phyloP scores from a whole-genome alignment of 1,140 invertebrate species.

The Phymorhynchus buccinoides region DNA sequence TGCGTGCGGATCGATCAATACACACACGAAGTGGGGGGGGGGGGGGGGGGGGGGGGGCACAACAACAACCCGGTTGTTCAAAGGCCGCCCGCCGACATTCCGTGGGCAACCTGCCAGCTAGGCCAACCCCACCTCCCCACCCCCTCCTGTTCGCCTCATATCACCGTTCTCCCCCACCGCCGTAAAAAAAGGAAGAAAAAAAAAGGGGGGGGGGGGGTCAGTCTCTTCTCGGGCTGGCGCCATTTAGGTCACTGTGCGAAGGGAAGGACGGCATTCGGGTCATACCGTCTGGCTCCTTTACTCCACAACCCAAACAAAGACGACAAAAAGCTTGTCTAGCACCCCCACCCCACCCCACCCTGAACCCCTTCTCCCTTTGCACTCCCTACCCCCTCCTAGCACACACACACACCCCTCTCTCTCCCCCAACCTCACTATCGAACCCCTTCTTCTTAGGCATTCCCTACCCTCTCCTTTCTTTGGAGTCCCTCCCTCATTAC shows the following conservation, averaged over 20 bases:
- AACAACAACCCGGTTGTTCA: not conserved
- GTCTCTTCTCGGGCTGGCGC: not conserved
- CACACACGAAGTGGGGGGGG: too few relatives aligned
- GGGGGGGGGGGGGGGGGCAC: too few relatives aligned
- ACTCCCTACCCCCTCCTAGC: not conserved
- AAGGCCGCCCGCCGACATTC: constrained; percentile 1
- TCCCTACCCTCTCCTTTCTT: too few relatives aligned
- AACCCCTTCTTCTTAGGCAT: too few relatives aligned
- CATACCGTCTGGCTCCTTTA: not conserved
- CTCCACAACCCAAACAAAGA: not conserved
- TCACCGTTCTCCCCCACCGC: too few relatives aligned
- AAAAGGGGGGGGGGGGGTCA: too few relatives aligned
- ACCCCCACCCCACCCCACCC: not conserved
- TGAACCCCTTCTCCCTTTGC: not conserved
- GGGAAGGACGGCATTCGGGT: not conserved
- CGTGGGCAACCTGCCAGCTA: not conserved
- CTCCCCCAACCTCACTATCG: constrained; percentile 10
- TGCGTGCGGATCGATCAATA: not conserved
- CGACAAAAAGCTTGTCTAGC: not conserved
- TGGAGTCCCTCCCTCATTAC: not conserved
- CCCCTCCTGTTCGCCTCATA: too few relatives aligned
- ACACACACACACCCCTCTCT: not conserved
- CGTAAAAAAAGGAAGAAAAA: too few relatives aligned
- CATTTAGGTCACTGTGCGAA: not conserved
- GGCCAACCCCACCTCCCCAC: not conserved